phyloP scores from a whole-genome alignment of 1,140 invertebrate species.

The Drosophila asahinai region DNA sequence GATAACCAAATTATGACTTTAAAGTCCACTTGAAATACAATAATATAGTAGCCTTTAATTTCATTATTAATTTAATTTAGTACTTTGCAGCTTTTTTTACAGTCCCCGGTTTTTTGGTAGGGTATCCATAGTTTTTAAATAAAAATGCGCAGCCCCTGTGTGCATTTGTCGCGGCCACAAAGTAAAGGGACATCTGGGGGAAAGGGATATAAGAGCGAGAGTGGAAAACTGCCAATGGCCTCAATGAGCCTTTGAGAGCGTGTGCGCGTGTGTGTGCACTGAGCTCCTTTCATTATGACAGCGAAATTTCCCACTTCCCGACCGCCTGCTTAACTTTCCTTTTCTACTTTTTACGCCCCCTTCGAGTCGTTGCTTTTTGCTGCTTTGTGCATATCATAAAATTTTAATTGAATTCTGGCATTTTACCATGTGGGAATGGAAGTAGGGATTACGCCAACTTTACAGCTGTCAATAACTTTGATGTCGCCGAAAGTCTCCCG shows the following conservation, averaged over 20 bases:
- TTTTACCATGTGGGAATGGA: conserved; percentile 65
- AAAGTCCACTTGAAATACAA: too few species aligned
- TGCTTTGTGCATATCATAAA: conserved; percentile 74
- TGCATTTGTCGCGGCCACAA: conserved; percentile 70
- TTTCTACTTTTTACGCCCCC: conserved; percentile 36
- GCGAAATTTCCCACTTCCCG: conserved; percentile 33
- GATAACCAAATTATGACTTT: too few species aligned
- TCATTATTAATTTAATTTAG: too few species aligned
- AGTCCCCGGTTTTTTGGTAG: conserved; percentile 3
- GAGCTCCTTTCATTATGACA: conserved; percentile 70
- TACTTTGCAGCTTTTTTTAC: too few species aligned
- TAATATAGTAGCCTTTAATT: too few species aligned
- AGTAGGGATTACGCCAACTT: conserved; percentile 67
- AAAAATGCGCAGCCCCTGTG: conserved; percentile 71
- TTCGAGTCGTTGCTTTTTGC: conserved; percentile 29
- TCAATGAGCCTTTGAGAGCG: conserved; percentile 54
- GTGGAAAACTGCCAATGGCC: conserved; percentile 69
- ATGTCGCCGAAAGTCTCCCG: conserved; percentile 42
- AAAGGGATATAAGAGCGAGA: neutral
- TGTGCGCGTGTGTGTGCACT: conserved; percentile 20
- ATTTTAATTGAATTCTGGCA: conserved; percentile 81
- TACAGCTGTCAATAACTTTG: conserved; percentile 80
- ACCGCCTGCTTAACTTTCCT: conserved; percentile 35
- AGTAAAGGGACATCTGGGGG: conserved; percentile 40
- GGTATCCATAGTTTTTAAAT: conserved; percentile 36